phyloP scores from a whole-genome alignment of 2,113 vertebrate species.

The Orientallactaga bullata region DNA sequence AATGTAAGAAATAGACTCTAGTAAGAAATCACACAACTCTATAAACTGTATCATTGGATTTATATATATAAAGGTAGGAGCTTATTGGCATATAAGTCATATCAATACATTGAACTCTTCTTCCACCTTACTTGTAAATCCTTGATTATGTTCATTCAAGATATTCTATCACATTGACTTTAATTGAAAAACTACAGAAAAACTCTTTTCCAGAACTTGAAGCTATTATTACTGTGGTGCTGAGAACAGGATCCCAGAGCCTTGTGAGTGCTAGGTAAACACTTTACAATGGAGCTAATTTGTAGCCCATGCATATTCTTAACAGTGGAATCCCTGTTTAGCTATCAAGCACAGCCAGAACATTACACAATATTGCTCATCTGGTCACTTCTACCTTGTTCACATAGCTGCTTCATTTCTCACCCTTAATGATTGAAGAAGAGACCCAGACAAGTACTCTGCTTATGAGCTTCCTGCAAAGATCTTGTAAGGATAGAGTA shows the following conservation, averaged over 20 bases:
- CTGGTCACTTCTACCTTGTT: slow-evolving; percentile 15
- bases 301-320: not conserved
- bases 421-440: not conserved
- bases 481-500: not conserved
- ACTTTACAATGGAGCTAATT: not conserved
- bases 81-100: not conserved
- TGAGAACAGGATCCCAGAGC: not conserved
- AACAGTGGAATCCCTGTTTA: not conserved
- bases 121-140: not conserved
- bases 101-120: slow-evolving; percentile 17
- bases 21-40: not conserved
- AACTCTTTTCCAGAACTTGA: not conserved
- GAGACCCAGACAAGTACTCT: not conserved
- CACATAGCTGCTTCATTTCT: slow-evolving; percentile 37
- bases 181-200: not conserved
- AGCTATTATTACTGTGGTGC: not conserved
- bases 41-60: not conserved
- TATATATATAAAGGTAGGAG: not conserved
- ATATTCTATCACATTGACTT: not conserved
- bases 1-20: not conserved
- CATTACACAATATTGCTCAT: not conserved
- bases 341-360: not conserved
- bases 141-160: not conserved
- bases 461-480: not conserved
- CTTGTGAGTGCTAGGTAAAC: not conserved